phyloP scores from a whole-genome alignment of 64 coral and sea anemone genomes.

The Pocillopora damicornis region DNA sequence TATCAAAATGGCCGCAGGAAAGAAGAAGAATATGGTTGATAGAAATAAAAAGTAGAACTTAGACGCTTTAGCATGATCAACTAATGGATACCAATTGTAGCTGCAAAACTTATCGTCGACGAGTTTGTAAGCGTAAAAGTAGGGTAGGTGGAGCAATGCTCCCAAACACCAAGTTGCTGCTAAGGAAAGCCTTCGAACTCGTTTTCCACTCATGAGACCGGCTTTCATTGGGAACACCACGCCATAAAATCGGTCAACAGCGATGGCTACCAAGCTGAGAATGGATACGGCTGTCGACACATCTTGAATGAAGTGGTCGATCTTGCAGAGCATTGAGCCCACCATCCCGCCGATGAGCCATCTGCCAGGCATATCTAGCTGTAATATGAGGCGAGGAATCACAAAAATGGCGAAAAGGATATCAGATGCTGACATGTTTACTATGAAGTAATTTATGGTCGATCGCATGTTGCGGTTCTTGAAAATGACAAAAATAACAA shows the following conservation, averaged over 20 bases:
- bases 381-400: not conserved
- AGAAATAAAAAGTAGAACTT: slow-evolving; percentile 21
- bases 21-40: slow-evolving; percentile 28
- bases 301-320: slow-evolving; percentile 19
- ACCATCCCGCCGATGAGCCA: not conserved
- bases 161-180: slow-evolving; percentile 22
- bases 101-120: not conserved
- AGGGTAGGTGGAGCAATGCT: not conserved
- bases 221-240: slow-evolving; percentile 52
- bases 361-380: not conserved
- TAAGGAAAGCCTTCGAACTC: not conserved
- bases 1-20: slow-evolving; percentile 17
- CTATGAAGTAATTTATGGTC: slow-evolving; percentile 15
- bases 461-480: slow-evolving; percentile 8
- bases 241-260: slow-evolving; percentile 46
- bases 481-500: slow-evolving; percentile 11
- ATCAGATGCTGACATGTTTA: slow-evolving; percentile 34
- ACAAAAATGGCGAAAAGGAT: slow-evolving; percentile 8
- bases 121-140: slow-evolving; percentile 37
- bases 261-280: slow-evolving; percentile 44
- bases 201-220: not conserved
- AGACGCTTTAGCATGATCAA: not conserved
- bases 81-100: slow-evolving; percentile 29
- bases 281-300: slow-evolving; percentile 43
- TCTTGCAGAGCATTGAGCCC: not conserved